Evolutionary conservation across 2,888 invertebrate genomes (phyloP).

Genomic region (Asteroscopus sphinx): DNA sequence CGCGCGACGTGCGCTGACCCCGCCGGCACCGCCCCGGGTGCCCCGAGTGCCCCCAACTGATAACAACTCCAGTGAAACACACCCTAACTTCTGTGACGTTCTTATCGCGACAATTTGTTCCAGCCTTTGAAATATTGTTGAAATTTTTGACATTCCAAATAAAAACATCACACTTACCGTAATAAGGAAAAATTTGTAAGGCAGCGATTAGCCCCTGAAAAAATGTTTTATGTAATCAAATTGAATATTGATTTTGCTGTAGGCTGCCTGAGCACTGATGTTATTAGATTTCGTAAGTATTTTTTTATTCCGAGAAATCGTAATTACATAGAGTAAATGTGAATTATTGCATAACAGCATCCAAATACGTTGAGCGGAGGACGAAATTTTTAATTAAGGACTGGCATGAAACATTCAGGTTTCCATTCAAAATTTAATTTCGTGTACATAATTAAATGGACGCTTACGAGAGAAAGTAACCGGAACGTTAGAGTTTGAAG

Average conservation of each 20-base stretch:
- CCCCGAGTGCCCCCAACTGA: slow-evolving; percentile 70
- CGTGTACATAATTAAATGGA: neutral
- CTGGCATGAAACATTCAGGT: neutral
- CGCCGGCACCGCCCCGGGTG: slow-evolving; percentile 31
- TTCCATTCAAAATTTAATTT: slow-evolving; percentile 7
- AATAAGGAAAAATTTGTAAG: slow-evolving; percentile 57
- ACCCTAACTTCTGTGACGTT: slow-evolving; percentile 72
- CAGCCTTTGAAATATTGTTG: slow-evolving; percentile 78
- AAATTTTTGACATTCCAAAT: slow-evolving; percentile 74
- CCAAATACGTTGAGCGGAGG: slow-evolving; percentile 1
- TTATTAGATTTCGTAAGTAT: slow-evolving; percentile 25
- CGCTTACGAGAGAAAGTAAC: neutral
- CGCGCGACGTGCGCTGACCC: slow-evolving; percentile 32
- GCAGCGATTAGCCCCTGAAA: slow-evolving; percentile 42
- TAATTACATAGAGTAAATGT: slow-evolving; percentile 17
- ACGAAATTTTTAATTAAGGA: slow-evolving; percentile 19
- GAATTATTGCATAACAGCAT: slow-evolving; percentile 13
- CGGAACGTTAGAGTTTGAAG: neutral
- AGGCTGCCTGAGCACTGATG: slow-evolving; percentile 7
- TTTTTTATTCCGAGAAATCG: slow-evolving; percentile 26
- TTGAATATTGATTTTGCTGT: slow-evolving; percentile 46
- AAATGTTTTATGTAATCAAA: slow-evolving; percentile 45
- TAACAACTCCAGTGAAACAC: slow-evolving; percentile 84
- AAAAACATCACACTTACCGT: slow-evolving; percentile 67
- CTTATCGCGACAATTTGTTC: slow-evolving; percentile 80